Evolutionary conservation across 2,113 vertebrate genomes (phyloP).

Genomic region (Pomatorhinus ruficollis): DNA sequence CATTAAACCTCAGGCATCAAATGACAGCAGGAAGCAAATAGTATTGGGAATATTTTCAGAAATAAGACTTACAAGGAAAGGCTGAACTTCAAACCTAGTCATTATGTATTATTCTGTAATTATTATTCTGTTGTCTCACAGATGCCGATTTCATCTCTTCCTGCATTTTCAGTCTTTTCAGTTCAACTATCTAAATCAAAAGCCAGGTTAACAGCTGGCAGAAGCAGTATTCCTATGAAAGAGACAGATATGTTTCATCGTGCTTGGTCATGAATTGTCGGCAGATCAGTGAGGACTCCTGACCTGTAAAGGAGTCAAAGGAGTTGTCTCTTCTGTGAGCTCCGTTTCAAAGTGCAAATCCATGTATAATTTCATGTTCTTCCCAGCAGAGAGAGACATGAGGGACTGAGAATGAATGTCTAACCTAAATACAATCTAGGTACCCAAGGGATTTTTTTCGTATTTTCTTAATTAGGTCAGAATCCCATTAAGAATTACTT

Average conservation of each 20-base stretch:
- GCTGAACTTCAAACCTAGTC: background rate
- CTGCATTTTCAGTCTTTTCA: background rate
- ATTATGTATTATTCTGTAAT: background rate
- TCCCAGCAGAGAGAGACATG: background rate
- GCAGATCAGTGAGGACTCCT: background rate
- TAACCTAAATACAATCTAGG: background rate
- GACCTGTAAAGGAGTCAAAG: background rate
- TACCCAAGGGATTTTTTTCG: background rate
- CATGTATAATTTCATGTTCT: background rate
- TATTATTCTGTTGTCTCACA: background rate
- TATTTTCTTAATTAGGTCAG: background rate
- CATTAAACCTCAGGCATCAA: background rate
- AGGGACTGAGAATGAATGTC: background rate
- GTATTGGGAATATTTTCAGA: background rate
- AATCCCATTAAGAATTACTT: background rate
- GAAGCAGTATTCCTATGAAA: background rate
- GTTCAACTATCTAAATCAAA: background rate
- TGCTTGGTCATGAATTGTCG: background rate
- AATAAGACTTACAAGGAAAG: background rate
- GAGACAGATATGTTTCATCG: background rate
- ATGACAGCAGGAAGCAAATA: background rate
- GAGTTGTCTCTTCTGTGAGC: background rate
- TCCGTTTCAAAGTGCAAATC: background rate
- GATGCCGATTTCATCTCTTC: background rate
- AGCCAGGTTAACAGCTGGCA: background rate